These are phyloP conservation scores for Amphimedon queenslandica DNA, from an alignment of 37 sponge, comb jelly and placozoan genomes.

Conservation along the genomic window DNA sequence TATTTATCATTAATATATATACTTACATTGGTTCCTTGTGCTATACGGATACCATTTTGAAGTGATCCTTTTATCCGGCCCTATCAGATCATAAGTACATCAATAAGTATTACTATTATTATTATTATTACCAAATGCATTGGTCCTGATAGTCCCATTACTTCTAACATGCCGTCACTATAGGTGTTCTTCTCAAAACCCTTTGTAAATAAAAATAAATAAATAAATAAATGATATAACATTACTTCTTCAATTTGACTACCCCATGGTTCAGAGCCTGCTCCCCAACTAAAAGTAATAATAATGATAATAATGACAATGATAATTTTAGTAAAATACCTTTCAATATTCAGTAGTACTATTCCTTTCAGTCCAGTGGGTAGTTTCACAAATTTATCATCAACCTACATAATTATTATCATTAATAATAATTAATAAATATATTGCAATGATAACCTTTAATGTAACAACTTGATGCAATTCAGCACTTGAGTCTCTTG, in stretches of 20 bases:
- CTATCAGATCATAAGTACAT: slow-evolving; percentile 16
- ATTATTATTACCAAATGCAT: slow-evolving; percentile 77
- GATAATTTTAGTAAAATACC: slow-evolving; percentile 11
- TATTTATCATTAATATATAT: no score
- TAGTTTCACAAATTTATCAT: slow-evolving; percentile 42
- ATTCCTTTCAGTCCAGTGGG: slow-evolving; percentile 74
- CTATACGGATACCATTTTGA: slow-evolving; percentile 69
- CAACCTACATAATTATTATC: slow-evolving; percentile 27
- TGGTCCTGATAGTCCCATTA: slow-evolving; percentile 77
- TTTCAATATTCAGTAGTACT: slow-evolving; percentile 81
- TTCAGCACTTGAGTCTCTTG: slow-evolving; percentile 6
- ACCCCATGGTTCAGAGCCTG: slow-evolving; percentile 85
- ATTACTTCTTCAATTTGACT: slow-evolving; percentile 21
- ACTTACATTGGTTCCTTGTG: slow-evolving; percentile 75
- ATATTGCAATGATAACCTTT: slow-evolving; percentile 25
- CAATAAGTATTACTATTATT: not conserved
- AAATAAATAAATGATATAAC: not conserved
- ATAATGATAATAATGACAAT: not conserved
- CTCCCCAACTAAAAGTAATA: slow-evolving; percentile 61
- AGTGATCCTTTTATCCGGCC: slow-evolving; percentile 83
- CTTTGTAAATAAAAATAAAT: no score
- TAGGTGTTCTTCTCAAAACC: slow-evolving; percentile 36
- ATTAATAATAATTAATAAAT: not conserved
- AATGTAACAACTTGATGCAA: slow-evolving; percentile 6
- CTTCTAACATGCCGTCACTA: slow-evolving; percentile 76